Evolutionary conservation across 2,888 invertebrate genomes (phyloP), one percentile per base, ranked within the genome.

Genomic region (Lobophora halterata): DNA sequence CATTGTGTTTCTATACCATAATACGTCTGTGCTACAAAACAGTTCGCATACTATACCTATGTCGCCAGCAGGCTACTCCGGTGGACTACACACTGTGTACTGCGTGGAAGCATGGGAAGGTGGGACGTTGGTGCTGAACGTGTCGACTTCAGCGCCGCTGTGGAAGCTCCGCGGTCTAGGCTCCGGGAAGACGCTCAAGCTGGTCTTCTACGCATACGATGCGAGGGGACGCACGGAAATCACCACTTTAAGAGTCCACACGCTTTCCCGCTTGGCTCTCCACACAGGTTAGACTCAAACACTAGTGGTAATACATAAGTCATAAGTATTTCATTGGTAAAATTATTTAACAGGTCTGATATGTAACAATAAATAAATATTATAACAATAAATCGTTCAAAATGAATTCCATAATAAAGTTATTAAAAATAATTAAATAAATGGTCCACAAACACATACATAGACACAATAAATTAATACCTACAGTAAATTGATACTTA

Each of bases 181-280:
- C 35, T 91, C 96, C 0, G 96, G 94, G 3, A 93, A 93, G 58
- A 89, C 92, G 7, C 89, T 97, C 51, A 92, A 92, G 58, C 91
- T 97, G 72, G 87, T 92, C 32, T 90, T 97, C 46, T 96, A 94
- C 73, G 93, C 96, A 1, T 91, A 91, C 41, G 97, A 97, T 73
- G 90, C 92, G 3, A 93, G 95, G 62, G 97, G 97, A 7, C 89
- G 92, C 54, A 96, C 96, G 50, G 95, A 95, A 44, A 77, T 90
- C 0, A 90, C 93, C 0, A 62, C 67, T 1, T 49, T 87, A 16
- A 73, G 75, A 46, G 69, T 86, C 2, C 78, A 79, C 18, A 86
- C 86, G 5, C 49, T 82, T 18, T 74, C 83, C 6, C 62, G 77
- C 43, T 49, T 82, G 17, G 83, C 83, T 5, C 65, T 85, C 26